Percentiles rank a stretch among this genome's conserved stretches.
Conservation (phyloP, 2,797 vertebrate genomes). For the Ctenochaetus hawaiiensis region DNA sequence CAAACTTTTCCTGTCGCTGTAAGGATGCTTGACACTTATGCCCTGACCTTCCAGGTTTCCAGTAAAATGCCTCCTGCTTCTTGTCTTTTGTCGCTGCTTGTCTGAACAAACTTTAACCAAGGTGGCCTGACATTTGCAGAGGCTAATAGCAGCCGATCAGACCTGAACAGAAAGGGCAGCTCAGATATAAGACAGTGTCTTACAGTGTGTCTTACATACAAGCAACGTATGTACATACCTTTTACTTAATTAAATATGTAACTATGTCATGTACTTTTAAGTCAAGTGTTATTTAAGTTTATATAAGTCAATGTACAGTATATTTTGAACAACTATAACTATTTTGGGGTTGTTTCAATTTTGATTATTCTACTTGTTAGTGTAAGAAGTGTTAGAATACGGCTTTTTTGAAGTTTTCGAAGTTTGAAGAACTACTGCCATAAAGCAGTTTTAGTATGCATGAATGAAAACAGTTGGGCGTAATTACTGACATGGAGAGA, state of each 20-base stretch:
- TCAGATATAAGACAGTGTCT: background rate
- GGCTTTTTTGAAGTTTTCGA: too few relatives aligned
- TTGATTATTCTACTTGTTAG: too few relatives aligned
- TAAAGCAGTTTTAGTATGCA: too few relatives aligned
- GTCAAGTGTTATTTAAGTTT: too few relatives aligned
- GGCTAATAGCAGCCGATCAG: slow-evolving; percentile 14
- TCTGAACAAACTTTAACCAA: slow-evolving; percentile 15
- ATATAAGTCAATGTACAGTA: too few relatives aligned
- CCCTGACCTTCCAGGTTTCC: background rate
- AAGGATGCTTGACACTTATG: background rate
- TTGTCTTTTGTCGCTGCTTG: slow-evolving; percentile 7
- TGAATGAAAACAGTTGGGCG: too few relatives aligned
- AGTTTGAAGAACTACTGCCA: too few relatives aligned
- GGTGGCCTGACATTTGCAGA: slow-evolving; percentile 35
- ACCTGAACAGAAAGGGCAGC: slow-evolving; percentile 24
- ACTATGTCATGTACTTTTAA: background rate
- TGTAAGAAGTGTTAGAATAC: too few relatives aligned
- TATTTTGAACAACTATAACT: too few relatives aligned
- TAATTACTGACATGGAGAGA: too few relatives aligned
- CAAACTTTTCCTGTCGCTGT: background rate
- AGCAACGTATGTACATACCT: background rate
- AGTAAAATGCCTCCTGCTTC: slow-evolving; percentile 12
- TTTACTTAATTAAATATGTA: background rate
- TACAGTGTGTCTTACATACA: background rate
- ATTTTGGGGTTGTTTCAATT: too few relatives aligned